Percentiles rank a stretch among this genome's conserved stretches.
Conservation (phyloP, 35 echinoderm and acorn worm species). For the Apostichopus californicus region DNA sequence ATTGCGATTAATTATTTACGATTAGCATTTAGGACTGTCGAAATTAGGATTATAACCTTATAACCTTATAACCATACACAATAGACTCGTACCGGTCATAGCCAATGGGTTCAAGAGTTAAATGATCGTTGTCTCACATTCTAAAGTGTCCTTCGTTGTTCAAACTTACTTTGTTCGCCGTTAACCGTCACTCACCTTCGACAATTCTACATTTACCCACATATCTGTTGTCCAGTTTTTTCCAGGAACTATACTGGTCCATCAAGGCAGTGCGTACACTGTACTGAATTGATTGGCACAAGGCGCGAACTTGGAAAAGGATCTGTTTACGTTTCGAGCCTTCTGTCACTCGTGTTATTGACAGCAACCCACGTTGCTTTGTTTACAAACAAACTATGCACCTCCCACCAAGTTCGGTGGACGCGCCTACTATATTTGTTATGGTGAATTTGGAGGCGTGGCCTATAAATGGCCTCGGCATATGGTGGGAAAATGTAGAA, state of each 20-base stretch:
- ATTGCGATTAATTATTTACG: too few species aligned
- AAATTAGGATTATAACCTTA: too few species aligned
- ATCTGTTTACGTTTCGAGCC: constrained; percentile 25
- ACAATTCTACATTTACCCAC: neutral
- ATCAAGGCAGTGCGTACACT: too few species aligned
- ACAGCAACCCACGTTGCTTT: constrained; percentile 6
- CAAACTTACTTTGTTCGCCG: neutral
- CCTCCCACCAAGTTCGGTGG: neutral
- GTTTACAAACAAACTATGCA: constrained; percentile 39
- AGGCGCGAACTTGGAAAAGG: neutral
- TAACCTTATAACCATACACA: too few species aligned
- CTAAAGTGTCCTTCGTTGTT: too few species aligned
- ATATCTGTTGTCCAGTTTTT: neutral
- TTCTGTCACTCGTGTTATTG: neutral
- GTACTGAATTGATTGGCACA: neutral
- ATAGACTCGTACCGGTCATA: too few species aligned
- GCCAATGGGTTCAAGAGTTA: too few species aligned
- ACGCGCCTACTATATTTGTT: neutral
- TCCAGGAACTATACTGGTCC: neutral
- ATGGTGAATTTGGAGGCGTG: neutral
- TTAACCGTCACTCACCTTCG: neutral
- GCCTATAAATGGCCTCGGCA: neutral
- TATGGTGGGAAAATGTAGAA: neutral
- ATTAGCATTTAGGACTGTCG: too few species aligned
- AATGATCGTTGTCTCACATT: too few species aligned